Conservation (phyloP, 2,888 invertebrate genomes). For the Coronaproctus castanopsis region DNA sequence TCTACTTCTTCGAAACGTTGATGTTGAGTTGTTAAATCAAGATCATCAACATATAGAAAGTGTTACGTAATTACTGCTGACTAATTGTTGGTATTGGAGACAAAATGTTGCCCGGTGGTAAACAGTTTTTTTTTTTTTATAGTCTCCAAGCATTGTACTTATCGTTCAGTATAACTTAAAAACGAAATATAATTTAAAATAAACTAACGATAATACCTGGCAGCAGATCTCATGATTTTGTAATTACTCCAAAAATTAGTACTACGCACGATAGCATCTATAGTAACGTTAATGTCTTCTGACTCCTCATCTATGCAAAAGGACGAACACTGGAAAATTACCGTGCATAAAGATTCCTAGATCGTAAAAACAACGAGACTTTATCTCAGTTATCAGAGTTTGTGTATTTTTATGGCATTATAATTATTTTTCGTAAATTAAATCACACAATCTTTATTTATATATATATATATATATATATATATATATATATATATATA, state of each 20-base stretch:
- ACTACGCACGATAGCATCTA: conserved; percentile 30
- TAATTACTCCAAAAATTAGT: conserved; percentile 51
- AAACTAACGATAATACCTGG: conserved; percentile 44
- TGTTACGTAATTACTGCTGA: not conserved
- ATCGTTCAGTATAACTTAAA: not conserved
- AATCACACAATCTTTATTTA: too few relatives aligned
- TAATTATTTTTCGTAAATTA: not conserved
- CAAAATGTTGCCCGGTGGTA: not conserved
- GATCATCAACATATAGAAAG: not conserved
- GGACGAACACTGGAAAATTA: conserved; percentile 60
- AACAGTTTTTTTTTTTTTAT: not conserved
- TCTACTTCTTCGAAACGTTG: not conserved
- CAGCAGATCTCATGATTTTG: conserved; percentile 64
- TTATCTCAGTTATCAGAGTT: too few relatives aligned
- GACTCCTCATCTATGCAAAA: conserved; percentile 40
- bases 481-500: too few relatives aligned
- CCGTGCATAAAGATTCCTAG: conserved; percentile 53
- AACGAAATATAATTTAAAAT: not conserved
- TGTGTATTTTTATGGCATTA: too few relatives aligned
- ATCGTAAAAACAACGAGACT: conserved; percentile 14
- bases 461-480: too few relatives aligned
- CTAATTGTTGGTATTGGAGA: not conserved
- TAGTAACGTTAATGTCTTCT: conserved; percentile 33
- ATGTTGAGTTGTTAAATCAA: not conserved
- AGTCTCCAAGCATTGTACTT: not conserved